Conservation (phyloP, 2,888 invertebrate genomes). For the Eupithecia insigniata region DNA sequence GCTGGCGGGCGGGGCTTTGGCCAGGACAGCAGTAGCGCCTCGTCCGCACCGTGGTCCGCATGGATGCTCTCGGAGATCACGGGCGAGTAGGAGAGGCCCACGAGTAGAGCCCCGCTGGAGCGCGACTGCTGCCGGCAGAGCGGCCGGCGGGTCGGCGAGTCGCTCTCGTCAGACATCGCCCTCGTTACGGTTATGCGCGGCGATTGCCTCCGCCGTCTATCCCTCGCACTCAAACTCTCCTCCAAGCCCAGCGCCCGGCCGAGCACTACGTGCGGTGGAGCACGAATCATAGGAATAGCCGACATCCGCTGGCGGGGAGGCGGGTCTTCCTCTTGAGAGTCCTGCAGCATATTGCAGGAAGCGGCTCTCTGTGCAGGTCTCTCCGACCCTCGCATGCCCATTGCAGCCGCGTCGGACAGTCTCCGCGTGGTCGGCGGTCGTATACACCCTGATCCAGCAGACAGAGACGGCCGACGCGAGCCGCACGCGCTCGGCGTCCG, state of each 20-base stretch:
- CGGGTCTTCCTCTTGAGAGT: constrained; percentile 80
- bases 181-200: constrained; percentile 89
- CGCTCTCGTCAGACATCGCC: constrained; percentile 89
- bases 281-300: constrained; percentile 79
- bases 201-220: constrained; percentile 80
- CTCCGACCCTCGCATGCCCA: constrained; percentile 72
- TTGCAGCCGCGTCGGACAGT: constrained; percentile 76
- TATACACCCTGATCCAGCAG: constrained; percentile 80
- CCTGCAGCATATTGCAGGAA: constrained; percentile 88
- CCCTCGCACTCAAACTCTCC: constrained; percentile 60
- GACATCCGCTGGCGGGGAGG: constrained; percentile 64
- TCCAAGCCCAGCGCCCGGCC: constrained; percentile 85
- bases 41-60: constrained; percentile 69
- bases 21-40: constrained; percentile 84
- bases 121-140: constrained; percentile 79
- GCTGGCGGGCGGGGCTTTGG: constrained; percentile 67
- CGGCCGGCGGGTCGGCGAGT: constrained; percentile 81
- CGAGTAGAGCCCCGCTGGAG: constrained; percentile 79
- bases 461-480: constrained; percentile 88
- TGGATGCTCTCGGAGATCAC: constrained; percentile 65
- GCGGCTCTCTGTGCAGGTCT: constrained; percentile 85
- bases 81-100: constrained; percentile 78
- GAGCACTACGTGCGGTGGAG: constrained; percentile 85
- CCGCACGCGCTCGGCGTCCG: constrained; percentile 91
- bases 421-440: constrained; percentile 75